Evolutionary conservation across 2,888 invertebrate species (phyloP), one percentile per base, ranked within the genome.

Genomic region (Tuberolachnus salignus): DNA sequence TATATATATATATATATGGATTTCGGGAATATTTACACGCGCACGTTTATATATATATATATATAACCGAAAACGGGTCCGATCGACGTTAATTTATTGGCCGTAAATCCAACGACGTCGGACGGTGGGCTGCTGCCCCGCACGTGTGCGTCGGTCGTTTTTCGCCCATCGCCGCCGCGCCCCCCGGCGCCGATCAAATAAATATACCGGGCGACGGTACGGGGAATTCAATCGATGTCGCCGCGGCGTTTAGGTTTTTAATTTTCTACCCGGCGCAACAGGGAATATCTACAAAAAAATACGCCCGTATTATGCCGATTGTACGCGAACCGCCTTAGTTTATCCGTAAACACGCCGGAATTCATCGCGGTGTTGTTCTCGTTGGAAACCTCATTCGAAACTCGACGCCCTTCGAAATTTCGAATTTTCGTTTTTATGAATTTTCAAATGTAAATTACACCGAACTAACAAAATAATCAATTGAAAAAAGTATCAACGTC

Each of bases 21-120:
- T 6, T 16, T 2, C 21, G 10, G 44, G 42, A 13, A 14, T 53
- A 34, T 16, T 3, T 4, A 14, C 4, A 10, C 14, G 44, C 1
- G 6, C 1, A 11, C 19, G 11, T 67, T 6, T 53, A 14, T 55
- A 44, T 44, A n/a, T n/a, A n/a, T n/a, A n/a, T n/a, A n/a, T n/a
- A n/a, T n/a, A n/a, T n/a, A n/a, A n/a, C 1, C 66, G 26, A 42
- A n/a, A 42, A 53, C 69, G 16, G 51, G 26, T 34, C 49, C 66
- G 66, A 75, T 66, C 42, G 75, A 78, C 75, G 75, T 57, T 59
- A 49, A 78, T 78, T 78, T 78, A 78, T 78, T 21, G 78, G 57
- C 53, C 59, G 69, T 78, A 78, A 78, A 78, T 78, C 59, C 42
- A 78, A 67, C 67, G 49, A 78, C 67, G 67, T 78, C 59, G 19